These are phyloP conservation scores for Oxyura jamaicensis DNA, from an alignment of 2,113 vertebrate species.

Conservation along the genomic window DNA sequence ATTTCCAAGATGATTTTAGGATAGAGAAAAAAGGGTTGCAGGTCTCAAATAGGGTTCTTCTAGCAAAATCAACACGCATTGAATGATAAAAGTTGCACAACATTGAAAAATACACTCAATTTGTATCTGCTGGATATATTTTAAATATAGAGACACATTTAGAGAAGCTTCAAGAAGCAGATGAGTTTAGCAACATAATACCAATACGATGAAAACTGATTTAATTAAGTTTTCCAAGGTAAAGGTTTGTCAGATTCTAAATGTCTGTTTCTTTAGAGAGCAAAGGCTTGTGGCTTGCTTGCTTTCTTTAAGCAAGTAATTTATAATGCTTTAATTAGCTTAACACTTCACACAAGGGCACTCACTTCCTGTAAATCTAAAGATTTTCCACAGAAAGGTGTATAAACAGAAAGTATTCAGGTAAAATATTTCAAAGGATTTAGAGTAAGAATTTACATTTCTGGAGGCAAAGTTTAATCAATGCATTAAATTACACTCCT, in stretches of 20 bases:
- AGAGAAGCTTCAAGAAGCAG: background rate
- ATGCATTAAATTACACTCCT: background rate
- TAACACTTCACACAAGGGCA: background rate
- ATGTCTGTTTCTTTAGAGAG: background rate
- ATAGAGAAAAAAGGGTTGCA: background rate
- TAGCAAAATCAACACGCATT: background rate
- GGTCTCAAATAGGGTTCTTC: background rate
- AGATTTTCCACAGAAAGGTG: background rate
- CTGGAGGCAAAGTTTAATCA: background rate
- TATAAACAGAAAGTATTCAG: background rate
- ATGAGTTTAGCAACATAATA: background rate
- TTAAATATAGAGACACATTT: background rate
- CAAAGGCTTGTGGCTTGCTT: background rate
- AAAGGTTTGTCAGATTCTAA: background rate
- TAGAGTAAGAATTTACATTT: background rate
- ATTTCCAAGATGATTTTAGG: background rate
- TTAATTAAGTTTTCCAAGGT: background rate
- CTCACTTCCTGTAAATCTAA: background rate
- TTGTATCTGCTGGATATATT: background rate
- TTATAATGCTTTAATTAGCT: background rate
- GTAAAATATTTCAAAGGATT: background rate
- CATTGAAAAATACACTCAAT: background rate
- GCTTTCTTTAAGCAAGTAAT: background rate
- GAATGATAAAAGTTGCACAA: background rate
- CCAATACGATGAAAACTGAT: background rate